phyloP scores from a whole-genome alignment of 2,113 vertebrate genomes.

The Ailurus styani region DNA sequence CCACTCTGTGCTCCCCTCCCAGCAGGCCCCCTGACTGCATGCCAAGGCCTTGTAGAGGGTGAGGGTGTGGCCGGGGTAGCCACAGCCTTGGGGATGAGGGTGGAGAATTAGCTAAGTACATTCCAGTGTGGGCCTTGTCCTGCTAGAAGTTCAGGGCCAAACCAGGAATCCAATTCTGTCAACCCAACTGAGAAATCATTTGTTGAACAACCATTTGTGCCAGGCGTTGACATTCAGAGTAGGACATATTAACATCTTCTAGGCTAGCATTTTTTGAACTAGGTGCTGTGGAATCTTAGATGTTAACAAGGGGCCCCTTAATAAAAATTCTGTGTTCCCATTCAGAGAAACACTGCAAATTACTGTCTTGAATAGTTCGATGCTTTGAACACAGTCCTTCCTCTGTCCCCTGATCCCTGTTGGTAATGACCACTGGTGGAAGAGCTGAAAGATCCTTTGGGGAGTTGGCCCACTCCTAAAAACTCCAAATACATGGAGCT shows the following conservation, averaged over 20 bases:
- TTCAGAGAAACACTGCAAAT: neutral
- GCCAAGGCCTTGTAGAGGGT: neutral
- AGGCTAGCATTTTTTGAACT: neutral
- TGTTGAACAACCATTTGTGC: conserved; percentile 17
- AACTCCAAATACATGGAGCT: neutral
- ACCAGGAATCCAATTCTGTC: neutral
- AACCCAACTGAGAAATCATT: neutral
- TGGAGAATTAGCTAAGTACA: neutral
- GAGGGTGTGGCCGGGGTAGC: neutral
- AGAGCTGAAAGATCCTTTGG: neutral
- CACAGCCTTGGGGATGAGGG: neutral
- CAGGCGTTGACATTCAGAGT: neutral
- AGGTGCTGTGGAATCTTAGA: neutral
- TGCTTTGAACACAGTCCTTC: neutral
- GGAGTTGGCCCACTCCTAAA: neutral
- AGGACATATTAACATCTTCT: neutral
- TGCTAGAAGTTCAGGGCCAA: neutral
- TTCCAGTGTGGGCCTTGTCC: conserved; percentile 44
- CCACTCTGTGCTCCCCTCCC: neutral
- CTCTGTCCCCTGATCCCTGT: neutral
- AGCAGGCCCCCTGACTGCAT: neutral
- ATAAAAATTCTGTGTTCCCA: neutral
- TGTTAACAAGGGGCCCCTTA: neutral
- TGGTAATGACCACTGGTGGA: neutral
- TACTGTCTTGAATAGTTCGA: neutral